phyloP scores from a whole-genome alignment of 2,888 invertebrate species.

The Acleris literana region DNA sequence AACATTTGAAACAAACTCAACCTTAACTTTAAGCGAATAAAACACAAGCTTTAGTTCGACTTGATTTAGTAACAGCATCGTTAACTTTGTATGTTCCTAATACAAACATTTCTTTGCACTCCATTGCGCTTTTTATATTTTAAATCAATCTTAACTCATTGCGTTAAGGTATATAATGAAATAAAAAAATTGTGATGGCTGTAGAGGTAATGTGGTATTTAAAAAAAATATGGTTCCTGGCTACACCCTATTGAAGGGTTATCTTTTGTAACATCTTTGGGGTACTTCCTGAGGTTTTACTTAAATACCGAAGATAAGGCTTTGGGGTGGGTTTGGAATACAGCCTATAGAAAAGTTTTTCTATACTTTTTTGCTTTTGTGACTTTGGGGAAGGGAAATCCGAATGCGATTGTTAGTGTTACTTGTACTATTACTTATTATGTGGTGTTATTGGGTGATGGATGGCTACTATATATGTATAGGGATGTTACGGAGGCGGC shows the following conservation, averaged over 20 bases:
- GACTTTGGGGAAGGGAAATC: too few relatives aligned
- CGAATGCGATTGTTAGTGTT: too few relatives aligned
- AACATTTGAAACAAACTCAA: constrained; percentile 16
- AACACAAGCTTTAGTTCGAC: background rate
- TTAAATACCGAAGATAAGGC: constrained; percentile 1
- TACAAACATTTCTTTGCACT: background rate
- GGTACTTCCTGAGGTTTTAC: constrained; percentile 13
- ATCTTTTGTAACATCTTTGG: constrained; percentile 13
- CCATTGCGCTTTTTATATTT: background rate
- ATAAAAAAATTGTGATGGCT: background rate
- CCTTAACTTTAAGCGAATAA: constrained; percentile 6
- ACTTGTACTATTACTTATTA: too few relatives aligned
- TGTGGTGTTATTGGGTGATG: too few relatives aligned
- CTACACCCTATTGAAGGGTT: constrained; percentile 34
- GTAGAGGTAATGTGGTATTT: background rate
- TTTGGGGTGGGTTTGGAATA: constrained; percentile 12
- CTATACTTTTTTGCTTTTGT: background rate
- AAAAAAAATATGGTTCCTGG: constrained; percentile 27
- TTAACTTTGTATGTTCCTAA: background rate
- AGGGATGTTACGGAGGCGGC: too few relatives aligned
- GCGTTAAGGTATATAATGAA: background rate
- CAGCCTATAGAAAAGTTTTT: background rate
- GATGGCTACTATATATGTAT: too few relatives aligned
- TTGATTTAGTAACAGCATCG: background rate
- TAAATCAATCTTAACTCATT: background rate